Evolutionary conservation across 2,888 invertebrate genomes (phyloP).

Genomic region (Cerceris rybyensis): DNA sequence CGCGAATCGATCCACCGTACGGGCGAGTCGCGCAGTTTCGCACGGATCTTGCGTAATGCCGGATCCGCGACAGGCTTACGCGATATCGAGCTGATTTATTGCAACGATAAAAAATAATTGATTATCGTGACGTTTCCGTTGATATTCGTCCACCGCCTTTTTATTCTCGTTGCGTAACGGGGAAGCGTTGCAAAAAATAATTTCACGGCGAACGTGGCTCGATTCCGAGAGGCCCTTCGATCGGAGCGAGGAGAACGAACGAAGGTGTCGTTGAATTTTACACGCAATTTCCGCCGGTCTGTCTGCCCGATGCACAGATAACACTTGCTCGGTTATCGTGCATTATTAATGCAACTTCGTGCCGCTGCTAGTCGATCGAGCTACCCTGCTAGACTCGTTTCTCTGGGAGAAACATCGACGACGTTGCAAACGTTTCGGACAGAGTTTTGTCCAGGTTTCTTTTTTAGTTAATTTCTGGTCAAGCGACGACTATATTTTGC

Average conservation of each 20-base stretch:
- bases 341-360: constrained; percentile 27
- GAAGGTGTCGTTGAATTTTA: constrained; percentile 43
- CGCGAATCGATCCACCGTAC: constrained; percentile 32
- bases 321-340: constrained; percentile 36
- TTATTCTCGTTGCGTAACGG: too few species aligned
- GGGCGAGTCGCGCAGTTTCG: too few species aligned
- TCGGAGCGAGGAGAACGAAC: constrained; percentile 1
- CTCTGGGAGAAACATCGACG: neutral
- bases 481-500: too few species aligned
- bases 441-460: neutral
- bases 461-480: too few species aligned
- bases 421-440: neutral
- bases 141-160: too few species aligned
- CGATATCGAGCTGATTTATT: too few species aligned
- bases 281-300: constrained; percentile 48
- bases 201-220: too few species aligned
- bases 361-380: neutral
- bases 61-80: too few species aligned
- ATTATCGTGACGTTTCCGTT: too few species aligned
- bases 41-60: too few species aligned
- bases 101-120: too few species aligned
- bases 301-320: constrained; percentile 16
- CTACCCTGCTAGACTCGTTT: neutral
- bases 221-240: neutral
- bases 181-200: too few species aligned